Evolutionary conservation across 2,113 vertebrate species (phyloP).

Genomic region (Gracilinanus agilis): DNA sequence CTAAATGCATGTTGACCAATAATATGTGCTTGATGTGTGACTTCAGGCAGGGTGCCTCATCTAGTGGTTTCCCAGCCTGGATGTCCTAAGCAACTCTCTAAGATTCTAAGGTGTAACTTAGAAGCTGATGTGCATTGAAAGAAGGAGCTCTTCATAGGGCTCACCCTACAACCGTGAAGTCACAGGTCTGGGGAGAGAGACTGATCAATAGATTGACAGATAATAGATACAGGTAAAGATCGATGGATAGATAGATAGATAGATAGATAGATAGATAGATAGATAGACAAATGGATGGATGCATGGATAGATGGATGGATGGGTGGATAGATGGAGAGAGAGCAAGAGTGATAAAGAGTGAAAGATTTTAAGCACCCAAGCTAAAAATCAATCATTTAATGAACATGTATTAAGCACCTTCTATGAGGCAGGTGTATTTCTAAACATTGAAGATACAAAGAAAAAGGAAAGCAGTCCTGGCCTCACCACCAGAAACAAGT

Average conservation of each 20-base stretch:
- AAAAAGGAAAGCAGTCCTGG: background rate
- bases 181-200: no score
- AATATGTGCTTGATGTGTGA: background rate
- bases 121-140: background rate
- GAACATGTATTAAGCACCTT: background rate
- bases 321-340: background rate
- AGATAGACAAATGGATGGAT: accelerated
- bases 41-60: background rate
- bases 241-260: background rate
- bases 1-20: background rate
- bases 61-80: background rate
- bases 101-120: background rate
- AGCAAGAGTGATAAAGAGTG: background rate
- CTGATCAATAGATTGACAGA: no score
- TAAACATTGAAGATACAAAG: no score
- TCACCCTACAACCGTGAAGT: no score
- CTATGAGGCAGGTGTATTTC: background rate
- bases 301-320: background rate
- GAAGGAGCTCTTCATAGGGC: no score
- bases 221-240: background rate
- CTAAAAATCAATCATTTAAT: background rate
- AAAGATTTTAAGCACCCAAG: background rate
- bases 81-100: background rate
- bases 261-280: background rate
- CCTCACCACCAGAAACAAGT: background rate